A percentile compares a stretch with the other conserved stretches of the same genome.
Conservation (phyloP, 1,140 invertebrate species). For the Steinernema khuongi region DNA sequence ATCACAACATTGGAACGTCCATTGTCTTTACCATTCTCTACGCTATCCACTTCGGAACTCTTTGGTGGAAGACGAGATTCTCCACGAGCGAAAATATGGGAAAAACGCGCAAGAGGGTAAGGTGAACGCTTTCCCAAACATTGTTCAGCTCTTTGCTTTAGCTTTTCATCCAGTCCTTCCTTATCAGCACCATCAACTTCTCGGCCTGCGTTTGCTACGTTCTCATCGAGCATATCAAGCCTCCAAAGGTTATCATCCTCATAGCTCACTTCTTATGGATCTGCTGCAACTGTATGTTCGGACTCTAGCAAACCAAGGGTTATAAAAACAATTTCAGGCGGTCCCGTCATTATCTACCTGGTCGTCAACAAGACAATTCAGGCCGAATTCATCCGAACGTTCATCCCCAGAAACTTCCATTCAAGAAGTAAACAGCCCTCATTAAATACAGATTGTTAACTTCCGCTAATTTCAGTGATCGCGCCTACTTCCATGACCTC, state of each 20-base stretch:
- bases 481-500: too few relatives aligned
- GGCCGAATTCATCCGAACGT: not conserved
- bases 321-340: not conserved
- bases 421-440: too few relatives aligned
- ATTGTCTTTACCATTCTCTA: not conserved
- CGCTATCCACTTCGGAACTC: not conserved
- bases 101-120: not conserved
- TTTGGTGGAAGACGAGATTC: not conserved
- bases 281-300: not conserved
- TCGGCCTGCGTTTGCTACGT: not conserved
- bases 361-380: not conserved
- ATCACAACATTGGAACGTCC: not conserved
- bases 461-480: too few relatives aligned
- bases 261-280: not conserved
- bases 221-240: not conserved
- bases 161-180: not conserved
- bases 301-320: not conserved
- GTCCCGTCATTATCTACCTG: not conserved
- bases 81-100: not conserved
- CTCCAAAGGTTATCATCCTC: not conserved
- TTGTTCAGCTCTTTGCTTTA: not conserved
- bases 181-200: not conserved
- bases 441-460: too few relatives aligned
- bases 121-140: not conserved
- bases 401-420: not conserved